Evolutionary conservation across 2,888 invertebrate genomes (phyloP).

Genomic region (Rhagonycha fulva): DNA sequence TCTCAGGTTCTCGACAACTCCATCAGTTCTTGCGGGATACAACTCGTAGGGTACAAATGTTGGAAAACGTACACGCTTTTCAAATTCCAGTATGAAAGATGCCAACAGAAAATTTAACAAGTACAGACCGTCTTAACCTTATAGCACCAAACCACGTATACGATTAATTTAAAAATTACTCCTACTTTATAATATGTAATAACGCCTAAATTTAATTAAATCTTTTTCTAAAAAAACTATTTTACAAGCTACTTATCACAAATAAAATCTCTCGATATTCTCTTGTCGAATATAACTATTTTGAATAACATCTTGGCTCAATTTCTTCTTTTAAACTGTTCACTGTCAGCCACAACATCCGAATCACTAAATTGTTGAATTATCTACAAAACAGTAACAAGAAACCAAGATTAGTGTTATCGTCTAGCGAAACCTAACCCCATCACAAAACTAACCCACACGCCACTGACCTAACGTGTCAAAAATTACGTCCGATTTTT

Average conservation of each 20-base stretch:
- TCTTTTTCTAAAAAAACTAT: slow-evolving; percentile 4
- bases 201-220: background rate
- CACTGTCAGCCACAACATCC: background rate
- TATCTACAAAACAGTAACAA: background rate
- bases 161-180: slow-evolving; percentile 21
- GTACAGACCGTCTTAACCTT: slow-evolving; percentile 6
- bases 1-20: slow-evolving; percentile 6
- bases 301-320: slow-evolving; percentile 13
- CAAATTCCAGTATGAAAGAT: slow-evolving; percentile 47
- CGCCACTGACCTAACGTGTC: slow-evolving; percentile 24
- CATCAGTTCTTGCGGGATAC: slow-evolving; percentile 1
- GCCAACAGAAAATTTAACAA: background rate
- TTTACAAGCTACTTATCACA: slow-evolving; percentile 18
- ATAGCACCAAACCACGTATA: slow-evolving; percentile 18
- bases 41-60: slow-evolving; percentile 45
- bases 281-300: slow-evolving; percentile 12
- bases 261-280: slow-evolving; percentile 10
- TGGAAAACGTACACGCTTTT: slow-evolving; percentile 44
- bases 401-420: background rate
- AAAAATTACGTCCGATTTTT: slow-evolving; percentile 9
- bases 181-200: slow-evolving; percentile 7
- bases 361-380: background rate
- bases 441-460: slow-evolving; percentile 2
- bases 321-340: slow-evolving; percentile 2
- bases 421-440: background rate